Conservation (phyloP, 2,888 invertebrate genomes). For the Mimumesa dahlbomi region DNA sequence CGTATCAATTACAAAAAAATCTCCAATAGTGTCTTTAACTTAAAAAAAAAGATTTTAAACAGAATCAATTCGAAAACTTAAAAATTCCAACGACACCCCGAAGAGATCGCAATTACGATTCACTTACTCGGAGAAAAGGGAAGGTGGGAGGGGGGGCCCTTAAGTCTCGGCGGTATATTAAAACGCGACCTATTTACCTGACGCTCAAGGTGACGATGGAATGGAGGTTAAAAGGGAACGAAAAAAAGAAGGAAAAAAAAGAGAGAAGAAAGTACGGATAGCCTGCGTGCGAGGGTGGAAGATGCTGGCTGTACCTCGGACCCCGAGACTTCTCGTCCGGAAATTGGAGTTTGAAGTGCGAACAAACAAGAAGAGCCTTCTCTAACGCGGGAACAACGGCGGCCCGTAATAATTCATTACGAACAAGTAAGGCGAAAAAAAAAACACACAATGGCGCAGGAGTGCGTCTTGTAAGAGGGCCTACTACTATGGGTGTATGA, state of each 20-base stretch:
- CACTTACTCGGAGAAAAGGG: no score
- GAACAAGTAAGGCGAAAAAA: slow-evolving; percentile 25
- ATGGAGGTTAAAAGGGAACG: not conserved
- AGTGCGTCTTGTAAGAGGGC: slow-evolving; percentile 8
- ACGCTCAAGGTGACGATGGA: not conserved
- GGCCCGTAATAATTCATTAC: slow-evolving; percentile 52
- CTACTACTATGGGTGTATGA: slow-evolving; percentile 31
- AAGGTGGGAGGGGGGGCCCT: slow-evolving; percentile 11
- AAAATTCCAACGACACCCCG: slow-evolving; percentile 10
- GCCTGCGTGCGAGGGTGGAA: no score
- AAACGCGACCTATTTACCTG: slow-evolving; percentile 47
- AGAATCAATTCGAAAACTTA: no score
- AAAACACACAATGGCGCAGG: slow-evolving; percentile 29
- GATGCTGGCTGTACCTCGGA: slow-evolving; percentile 5
- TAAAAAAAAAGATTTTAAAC: no score
- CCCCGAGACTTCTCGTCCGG: slow-evolving; percentile 34
- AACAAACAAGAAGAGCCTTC: slow-evolving; percentile 32
- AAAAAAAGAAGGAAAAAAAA: not conserved
- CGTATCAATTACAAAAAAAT: no score
- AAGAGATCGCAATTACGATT: slow-evolving; percentile 53
- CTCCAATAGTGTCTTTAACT: no score
- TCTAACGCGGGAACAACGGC: slow-evolving; percentile 16
- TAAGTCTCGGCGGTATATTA: slow-evolving; percentile 42
- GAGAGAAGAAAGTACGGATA: not conserved
- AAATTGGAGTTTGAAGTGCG: slow-evolving; percentile 57